Evolutionary conservation across 2,888 invertebrate genomes (phyloP).

Genomic region (Amaurobius ferox): DNA sequence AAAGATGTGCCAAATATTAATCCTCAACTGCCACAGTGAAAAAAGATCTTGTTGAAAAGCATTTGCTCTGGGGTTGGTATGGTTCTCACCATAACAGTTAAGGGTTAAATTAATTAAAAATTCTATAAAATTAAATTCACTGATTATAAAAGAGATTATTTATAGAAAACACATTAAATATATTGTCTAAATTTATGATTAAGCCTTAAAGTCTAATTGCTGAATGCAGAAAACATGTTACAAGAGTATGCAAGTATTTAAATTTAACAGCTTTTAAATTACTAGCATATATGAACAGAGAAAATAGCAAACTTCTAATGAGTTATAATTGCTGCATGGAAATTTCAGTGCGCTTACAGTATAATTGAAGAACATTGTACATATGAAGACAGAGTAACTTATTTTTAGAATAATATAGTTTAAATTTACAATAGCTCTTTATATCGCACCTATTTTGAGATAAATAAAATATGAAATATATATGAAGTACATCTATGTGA

Average conservation of each 20-base stretch:
- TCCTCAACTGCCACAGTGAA: too few species aligned
- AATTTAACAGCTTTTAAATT: neutral
- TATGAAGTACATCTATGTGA: too few species aligned
- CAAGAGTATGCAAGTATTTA: slow-evolving; percentile 5
- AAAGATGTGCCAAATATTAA: too few species aligned
- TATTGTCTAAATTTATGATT: neutral
- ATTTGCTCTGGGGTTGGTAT: too few species aligned
- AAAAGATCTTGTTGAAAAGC: too few species aligned
- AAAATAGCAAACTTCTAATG: neutral
- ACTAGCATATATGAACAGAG: neutral
- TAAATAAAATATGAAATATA: too few species aligned
- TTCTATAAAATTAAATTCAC: too few species aligned
- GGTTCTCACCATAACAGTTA: too few species aligned
- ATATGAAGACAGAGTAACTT: neutral
- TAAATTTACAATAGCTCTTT: too few species aligned
- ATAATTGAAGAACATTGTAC: neutral
- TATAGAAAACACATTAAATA: neutral
- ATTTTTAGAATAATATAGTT: neutral
- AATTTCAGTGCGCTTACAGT: neutral
- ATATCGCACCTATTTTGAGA: too few species aligned
- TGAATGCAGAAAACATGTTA: neutral
- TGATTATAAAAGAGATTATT: too few species aligned
- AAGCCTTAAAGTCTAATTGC: neutral
- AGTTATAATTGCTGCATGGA: neutral
- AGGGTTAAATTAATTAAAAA: too few species aligned